phyloP scores from a whole-genome alignment of 1,140 invertebrate species.

The Tigriopus japonicus region DNA sequence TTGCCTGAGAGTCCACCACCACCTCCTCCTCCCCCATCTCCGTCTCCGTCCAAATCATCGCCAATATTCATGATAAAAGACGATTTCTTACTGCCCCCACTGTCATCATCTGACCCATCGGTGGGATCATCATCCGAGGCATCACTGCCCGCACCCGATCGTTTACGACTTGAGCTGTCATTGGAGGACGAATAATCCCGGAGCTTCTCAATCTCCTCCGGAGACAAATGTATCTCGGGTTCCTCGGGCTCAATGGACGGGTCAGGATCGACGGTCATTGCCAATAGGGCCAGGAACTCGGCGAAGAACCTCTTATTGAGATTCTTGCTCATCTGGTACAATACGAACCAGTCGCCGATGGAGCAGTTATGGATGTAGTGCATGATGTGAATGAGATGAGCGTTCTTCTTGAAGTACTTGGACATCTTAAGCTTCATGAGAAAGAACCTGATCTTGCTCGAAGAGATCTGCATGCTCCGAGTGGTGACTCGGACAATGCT shows the following conservation, averaged over 20 bases:
- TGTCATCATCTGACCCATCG: not conserved
- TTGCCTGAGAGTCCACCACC: not conserved
- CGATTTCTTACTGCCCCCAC: not conserved
- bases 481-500: slow-evolving; percentile 6
- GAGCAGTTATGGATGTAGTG: slow-evolving; percentile 10
- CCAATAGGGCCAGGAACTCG: slow-evolving; percentile 5
- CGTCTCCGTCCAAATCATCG: not conserved
- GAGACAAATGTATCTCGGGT: not conserved
- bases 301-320: slow-evolving; percentile 15
- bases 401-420: slow-evolving; percentile 3
- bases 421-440: slow-evolving; percentile 12
- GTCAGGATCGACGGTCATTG: slow-evolving; percentile 8
- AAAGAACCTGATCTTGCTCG: slow-evolving; percentile 5
- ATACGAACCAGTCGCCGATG: slow-evolving; percentile 14
- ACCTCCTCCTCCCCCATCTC: not conserved
- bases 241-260: slow-evolving; percentile 8
- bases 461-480: not conserved
- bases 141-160: not conserved
- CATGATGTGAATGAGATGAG: not conserved
- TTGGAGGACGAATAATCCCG: not conserved
- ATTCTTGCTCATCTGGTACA: slow-evolving; percentile 15
- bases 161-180: not conserved
- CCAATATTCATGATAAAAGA: not conserved
- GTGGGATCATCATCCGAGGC: not conserved
- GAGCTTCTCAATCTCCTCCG: not conserved